Evolutionary conservation across 2,797 vertebrate species (phyloP).

Genomic region (Australoheros facetus): DNA sequence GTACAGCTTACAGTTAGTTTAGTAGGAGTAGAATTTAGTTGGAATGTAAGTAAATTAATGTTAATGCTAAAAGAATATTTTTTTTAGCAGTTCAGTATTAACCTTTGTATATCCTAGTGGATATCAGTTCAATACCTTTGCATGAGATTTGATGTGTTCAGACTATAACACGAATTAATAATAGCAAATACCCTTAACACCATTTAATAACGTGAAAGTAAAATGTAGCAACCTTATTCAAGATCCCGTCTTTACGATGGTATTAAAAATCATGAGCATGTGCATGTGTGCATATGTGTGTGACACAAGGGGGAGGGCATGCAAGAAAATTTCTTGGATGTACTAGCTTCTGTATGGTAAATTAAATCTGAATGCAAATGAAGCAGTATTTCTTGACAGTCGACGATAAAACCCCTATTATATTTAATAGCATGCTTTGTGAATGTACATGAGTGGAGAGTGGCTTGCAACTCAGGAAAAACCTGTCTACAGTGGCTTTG

Average conservation of each 20-base stretch:
- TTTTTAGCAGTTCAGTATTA: background rate
- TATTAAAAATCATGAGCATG: constrained; percentile 68
- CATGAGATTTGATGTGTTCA: constrained; percentile 29
- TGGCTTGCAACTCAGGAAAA: constrained; percentile 75
- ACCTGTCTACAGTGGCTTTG: constrained; percentile 41
- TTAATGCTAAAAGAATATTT: background rate
- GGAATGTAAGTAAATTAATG: constrained; percentile 9
- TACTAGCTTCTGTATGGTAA: constrained; percentile 82
- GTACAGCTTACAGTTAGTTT: background rate
- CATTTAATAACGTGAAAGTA: constrained; percentile 33
- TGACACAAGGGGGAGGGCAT: constrained; percentile 57
- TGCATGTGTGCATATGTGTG: constrained; percentile 45
- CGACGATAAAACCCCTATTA: constrained; percentile 86
- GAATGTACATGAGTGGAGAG: constrained; percentile 83
- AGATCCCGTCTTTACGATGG: constrained; percentile 56
- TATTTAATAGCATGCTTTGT: constrained; percentile 88
- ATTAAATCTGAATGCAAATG: constrained; percentile 88
- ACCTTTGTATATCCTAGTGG: background rate
- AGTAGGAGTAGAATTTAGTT: background rate
- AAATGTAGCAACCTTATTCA: constrained; percentile 56
- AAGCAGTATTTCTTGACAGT: constrained; percentile 84
- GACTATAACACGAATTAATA: constrained; percentile 26
- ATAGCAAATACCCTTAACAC: constrained; percentile 32
- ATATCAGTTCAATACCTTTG: constrained; percentile 17
- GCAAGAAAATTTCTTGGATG: constrained; percentile 81